Evolutionary conservation across 2,888 invertebrate species (phyloP).

Genomic region (Macrosoma leucophasiata): DNA sequence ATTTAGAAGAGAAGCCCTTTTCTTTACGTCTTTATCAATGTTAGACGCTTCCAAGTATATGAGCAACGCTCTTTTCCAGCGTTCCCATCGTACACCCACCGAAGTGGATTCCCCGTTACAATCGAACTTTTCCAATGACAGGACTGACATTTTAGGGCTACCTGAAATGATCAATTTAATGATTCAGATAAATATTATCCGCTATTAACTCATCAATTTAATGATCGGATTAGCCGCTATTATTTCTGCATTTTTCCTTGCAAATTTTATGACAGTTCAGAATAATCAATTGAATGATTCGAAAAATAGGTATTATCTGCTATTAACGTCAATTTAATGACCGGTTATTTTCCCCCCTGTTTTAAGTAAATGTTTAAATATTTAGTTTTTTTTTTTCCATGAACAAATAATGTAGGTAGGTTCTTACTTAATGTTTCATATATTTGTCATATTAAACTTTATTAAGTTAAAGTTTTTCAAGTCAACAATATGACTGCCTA

Average conservation of each 20-base stretch:
- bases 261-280: conserved; percentile 9
- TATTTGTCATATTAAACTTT: background rate
- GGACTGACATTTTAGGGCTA: conserved; percentile 2
- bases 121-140: background rate
- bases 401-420: background rate
- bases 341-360: no score
- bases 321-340: background rate
- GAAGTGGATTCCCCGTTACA: background rate
- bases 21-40: conserved; percentile 11
- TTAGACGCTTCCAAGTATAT: conserved; percentile 21
- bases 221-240: conserved; percentile 10
- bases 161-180: background rate
- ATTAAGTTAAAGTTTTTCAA: background rate
- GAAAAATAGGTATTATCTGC: background rate
- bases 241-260: background rate
- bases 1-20: conserved; percentile 18
- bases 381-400: background rate
- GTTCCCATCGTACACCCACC: conserved; percentile 13
- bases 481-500: background rate
- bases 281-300: background rate
- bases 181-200: conserved; percentile 13
- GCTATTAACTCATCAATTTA: conserved; percentile 9
- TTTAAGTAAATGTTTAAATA: no score
- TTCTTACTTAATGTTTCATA: no score
- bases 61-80: conserved; percentile 17